A percentile compares a stretch with the other conserved stretches of the same genome.
These are phyloP conservation scores for Laterallus jamaicensis DNA, from an alignment of 2,113 vertebrate species.

Conservation along the genomic window DNA sequence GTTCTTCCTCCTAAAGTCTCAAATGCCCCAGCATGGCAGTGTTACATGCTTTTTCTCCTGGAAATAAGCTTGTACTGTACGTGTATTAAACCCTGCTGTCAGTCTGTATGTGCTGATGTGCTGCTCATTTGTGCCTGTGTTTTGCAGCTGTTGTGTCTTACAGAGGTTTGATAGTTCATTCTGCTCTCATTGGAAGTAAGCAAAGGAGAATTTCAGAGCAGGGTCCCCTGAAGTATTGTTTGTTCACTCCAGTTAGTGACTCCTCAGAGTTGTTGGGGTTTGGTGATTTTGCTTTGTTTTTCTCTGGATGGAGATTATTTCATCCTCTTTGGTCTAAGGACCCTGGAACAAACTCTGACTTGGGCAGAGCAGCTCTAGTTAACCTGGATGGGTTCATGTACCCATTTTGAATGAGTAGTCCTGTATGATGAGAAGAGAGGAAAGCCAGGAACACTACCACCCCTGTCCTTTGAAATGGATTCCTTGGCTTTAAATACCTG, in stretches of 20 bases:
- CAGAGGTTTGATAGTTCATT: not conserved
- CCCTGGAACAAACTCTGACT: not conserved
- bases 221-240: not conserved
- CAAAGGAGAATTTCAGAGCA: not conserved
- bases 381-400: not conserved
- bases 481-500: not conserved
- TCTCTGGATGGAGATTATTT: not conserved
- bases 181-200: not conserved
- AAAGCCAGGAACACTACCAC: not conserved
- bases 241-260: not conserved
- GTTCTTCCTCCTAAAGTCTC: slow-evolving; percentile 32
- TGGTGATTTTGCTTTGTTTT: not conserved
- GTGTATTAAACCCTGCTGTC: slow-evolving; percentile 39
- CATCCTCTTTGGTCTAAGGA: not conserved
- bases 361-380: not conserved
- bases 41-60: slow-evolving; percentile 45
- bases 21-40: slow-evolving; percentile 41
- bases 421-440: not conserved
- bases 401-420: not conserved
- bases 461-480: not conserved
- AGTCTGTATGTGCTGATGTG: slow-evolving; percentile 63
- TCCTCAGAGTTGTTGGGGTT: not conserved
- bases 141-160: slow-evolving; percentile 41
- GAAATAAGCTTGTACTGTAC: slow-evolving; percentile 41
- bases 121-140: slow-evolving; percentile 63